Conservation (phyloP, 1,140 invertebrate species). For the Formica exsecta region DNA sequence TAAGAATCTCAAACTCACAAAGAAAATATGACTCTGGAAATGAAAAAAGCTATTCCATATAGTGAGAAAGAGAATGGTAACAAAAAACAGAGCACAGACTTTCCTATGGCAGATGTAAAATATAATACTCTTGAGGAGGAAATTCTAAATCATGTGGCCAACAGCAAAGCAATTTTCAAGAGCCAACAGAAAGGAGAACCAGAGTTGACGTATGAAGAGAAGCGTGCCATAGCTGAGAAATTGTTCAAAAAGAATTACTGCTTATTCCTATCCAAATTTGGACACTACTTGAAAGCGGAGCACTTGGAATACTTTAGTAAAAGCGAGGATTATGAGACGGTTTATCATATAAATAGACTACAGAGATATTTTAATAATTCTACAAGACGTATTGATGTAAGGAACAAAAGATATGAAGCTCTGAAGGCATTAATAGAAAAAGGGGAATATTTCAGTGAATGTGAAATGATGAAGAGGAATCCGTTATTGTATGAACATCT, state of each 20-base stretch:
- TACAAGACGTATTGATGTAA: slow-evolving; percentile 88
- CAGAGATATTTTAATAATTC: slow-evolving; percentile 87
- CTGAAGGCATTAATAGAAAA: slow-evolving; percentile 92
- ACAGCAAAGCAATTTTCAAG: slow-evolving; percentile 88
- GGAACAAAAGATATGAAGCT: slow-evolving; percentile 94
- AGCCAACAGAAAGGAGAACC: slow-evolving; percentile 93
- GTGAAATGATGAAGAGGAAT: slow-evolving; percentile 96
- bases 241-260: slow-evolving; percentile 89
- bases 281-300: slow-evolving; percentile 89
- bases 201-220: slow-evolving; percentile 90
- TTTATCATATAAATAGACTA: slow-evolving; percentile 88
- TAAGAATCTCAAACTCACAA: not conserved
- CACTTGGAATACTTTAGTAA: slow-evolving; percentile 90
- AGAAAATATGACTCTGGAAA: slow-evolving; percentile 2
- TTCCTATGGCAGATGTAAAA: not conserved
- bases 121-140: slow-evolving; percentile 67
- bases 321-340: slow-evolving; percentile 88
- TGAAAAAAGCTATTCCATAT: not conserved
- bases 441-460: slow-evolving; percentile 95
- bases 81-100: not conserved
- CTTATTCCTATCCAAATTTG: slow-evolving; percentile 92
- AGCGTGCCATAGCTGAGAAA: slow-evolving; percentile 89
- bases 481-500: slow-evolving; percentile 96
- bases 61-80: slow-evolving; percentile 17
- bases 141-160: slow-evolving; percentile 74